Evolutionary conservation across 2,888 invertebrate species (phyloP), one percentile per base, ranked within the genome.

Genomic region (Melanargia galathea): DNA sequence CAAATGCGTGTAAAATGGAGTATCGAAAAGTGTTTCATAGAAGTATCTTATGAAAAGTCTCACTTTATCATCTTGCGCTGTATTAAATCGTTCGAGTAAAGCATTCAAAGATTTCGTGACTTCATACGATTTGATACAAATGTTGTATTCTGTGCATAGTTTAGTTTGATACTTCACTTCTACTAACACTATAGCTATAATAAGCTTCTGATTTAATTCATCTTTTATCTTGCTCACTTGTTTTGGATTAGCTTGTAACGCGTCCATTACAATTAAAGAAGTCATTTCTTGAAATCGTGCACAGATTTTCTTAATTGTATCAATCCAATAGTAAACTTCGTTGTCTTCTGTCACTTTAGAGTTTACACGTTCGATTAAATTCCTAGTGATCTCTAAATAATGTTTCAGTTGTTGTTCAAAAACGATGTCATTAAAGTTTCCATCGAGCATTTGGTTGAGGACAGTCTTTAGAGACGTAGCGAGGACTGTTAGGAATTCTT

Each of bases 281-380:
- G 80, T 73, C 33, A 74, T 73, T 26, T 79, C 77, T 69, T 85
- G 84, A 49, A 84, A 83, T 68, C 73, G 76, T 0, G 77, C 72
- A 63, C 79, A 81, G 11, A 87, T 80, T 70, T 72, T 83, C 68
- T 90, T 90, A 0, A 86, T 63, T 2, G 81, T 35, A 30, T 78
- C 76, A 2, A 71, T 73, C 87, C 86, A 87, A 6, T 75, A 56
- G n/a, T 76, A 75, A 0, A 61, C 40, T 45, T 75, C 69, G 1
- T 74, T 75, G 0, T 73, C 70, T 0, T 78, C 74, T 2, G 58
- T 70, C 0, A 76, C 48, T 69, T 76, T 80, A 0, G 62, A 54
- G 33, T 81, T 73, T 0, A 73, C 72, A 1, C 61, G 64, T 69
- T 72, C 74, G 0, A 87, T 67, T 10, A 83, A 55, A 38, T 77